Base-by-base conservation (phyloP, 2,113 vertebrate genomes). In the Poeciliopsis turrubarensis region DNA sequence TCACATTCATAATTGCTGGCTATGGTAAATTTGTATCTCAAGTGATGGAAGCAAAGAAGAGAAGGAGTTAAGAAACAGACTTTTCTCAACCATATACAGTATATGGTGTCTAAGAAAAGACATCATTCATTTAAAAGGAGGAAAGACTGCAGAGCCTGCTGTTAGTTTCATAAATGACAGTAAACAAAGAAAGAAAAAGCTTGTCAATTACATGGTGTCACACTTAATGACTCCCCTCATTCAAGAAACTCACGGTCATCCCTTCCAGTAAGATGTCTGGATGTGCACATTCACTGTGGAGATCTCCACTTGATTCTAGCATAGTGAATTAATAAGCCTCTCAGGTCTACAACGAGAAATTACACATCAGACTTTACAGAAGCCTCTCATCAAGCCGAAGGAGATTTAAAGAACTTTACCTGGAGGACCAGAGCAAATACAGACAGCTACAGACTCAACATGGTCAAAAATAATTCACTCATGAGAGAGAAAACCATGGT, bases 241-340 rank as follows among this genome's bases (percentile, higher is more conserved):
- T 31, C 31, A 39, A 41, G 29, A 34, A 31, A 25, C 10, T 37
- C 17, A 47, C 17, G 62, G 17, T 62, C 6, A 64, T 29, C 12
- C 72, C 27, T 47, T 47, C 44, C 44, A 47, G 44, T 17, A 47
- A 47, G 44, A 47, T n/a, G 39, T 60, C 27, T 47, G 26, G 31
- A 47, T 15, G 4, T 19, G 44, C 44, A 47, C 5, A 47, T 47
- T 47, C 17, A 47, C 44, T 19, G 44, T 25, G 11, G 9, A 27
- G 65, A 17, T 65, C 60, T 31, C 27, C 26, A 14, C 44, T 39
- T 66, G 54, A 73, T 73, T 84, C 37, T 32, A 64, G n/a, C 37
- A 61, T 31, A 15, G 73, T 69, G 17, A 72, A 41, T 68, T 68
- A 63, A 71, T 74, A 12, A 32, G 32, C 27, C 31, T 65, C 12